Percentiles rank a stretch among this genome's conserved stretches.
These are phyloP conservation scores for Cataglyphis albicans DNA, from an alignment of 2,888 invertebrate species.

Conservation along the genomic window DNA sequence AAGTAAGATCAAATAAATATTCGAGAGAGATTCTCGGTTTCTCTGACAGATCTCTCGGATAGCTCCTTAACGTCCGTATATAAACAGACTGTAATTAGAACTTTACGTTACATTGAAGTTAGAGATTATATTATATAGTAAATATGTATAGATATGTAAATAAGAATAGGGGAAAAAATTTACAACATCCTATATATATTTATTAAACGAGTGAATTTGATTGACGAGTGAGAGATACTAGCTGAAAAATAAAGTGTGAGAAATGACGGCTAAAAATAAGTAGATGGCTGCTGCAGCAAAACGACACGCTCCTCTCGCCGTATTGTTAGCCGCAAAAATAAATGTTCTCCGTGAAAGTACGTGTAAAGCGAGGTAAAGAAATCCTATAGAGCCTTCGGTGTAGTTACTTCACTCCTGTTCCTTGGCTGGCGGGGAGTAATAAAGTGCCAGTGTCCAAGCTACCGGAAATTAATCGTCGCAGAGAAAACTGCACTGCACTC, in stretches of 20 bases:
- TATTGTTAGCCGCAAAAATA: constrained; percentile 56
- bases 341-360: constrained; percentile 61
- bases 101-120: constrained; percentile 27
- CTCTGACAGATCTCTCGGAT: background rate
- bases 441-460: constrained; percentile 76
- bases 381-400: constrained; percentile 67
- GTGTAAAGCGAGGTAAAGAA: constrained; percentile 71
- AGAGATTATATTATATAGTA: background rate
- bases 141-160: background rate
- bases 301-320: constrained; percentile 39
- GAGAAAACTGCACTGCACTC: constrained; percentile 70
- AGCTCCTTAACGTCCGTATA: background rate
- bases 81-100: constrained; percentile 24
- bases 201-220: constrained; percentile 25
- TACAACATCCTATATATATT: background rate
- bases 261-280: constrained; percentile 50
- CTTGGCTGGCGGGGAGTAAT: constrained; percentile 70
- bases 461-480: constrained; percentile 75
- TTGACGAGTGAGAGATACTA: background rate
- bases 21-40: background rate
- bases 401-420: constrained; percentile 70
- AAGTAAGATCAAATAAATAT: constrained; percentile 26
- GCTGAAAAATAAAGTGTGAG: constrained; percentile 34
- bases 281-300: constrained; percentile 24
- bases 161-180: constrained; percentile 13